phyloP scores from a whole-genome alignment of 2,113 vertebrate species.

The Myocastor coypus region DNA sequence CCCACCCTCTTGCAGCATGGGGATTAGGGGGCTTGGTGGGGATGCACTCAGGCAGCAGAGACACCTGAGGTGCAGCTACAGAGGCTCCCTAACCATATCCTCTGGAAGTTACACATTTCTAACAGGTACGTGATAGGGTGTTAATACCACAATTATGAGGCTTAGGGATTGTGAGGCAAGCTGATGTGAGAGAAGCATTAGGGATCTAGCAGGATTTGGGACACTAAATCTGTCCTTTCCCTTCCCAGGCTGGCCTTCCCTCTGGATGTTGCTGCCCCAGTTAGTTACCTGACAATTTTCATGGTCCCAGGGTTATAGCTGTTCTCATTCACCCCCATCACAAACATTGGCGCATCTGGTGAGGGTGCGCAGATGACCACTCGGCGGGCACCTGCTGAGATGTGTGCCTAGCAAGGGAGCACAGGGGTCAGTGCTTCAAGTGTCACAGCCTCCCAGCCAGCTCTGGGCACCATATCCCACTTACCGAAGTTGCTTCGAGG shows the following conservation, averaged over 20 bases:
- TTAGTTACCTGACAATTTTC: conserved; percentile 92
- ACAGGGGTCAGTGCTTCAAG: not conserved
- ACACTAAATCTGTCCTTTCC: not conserved
- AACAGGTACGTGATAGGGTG: not conserved
- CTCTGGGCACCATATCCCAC: conserved; percentile 59
- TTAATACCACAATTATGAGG: not conserved
- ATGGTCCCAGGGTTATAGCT: conserved; percentile 91
- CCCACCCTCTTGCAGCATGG: not conserved
- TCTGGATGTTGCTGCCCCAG: not conserved
- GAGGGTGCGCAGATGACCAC: conserved; percentile 93
- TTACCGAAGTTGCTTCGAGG: conserved; percentile 90
- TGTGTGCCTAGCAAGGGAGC: conserved; percentile 84
- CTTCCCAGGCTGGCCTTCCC: not conserved
- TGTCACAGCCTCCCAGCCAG: not conserved
- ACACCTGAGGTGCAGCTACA: not conserved
- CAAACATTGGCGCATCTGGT: conserved; percentile 93
- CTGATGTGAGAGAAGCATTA: not conserved
- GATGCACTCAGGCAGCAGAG: not conserved
- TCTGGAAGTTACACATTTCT: not conserved
- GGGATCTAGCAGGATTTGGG: no score
- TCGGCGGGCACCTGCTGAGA: conserved; percentile 89
- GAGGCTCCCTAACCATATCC: not conserved
- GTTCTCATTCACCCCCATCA: conserved; percentile 94
- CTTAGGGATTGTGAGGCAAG: not conserved
- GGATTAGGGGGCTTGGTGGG: not conserved